Base-by-base conservation (phyloP, 2,113 vertebrate species). In the Gambusia affinis region DNA sequence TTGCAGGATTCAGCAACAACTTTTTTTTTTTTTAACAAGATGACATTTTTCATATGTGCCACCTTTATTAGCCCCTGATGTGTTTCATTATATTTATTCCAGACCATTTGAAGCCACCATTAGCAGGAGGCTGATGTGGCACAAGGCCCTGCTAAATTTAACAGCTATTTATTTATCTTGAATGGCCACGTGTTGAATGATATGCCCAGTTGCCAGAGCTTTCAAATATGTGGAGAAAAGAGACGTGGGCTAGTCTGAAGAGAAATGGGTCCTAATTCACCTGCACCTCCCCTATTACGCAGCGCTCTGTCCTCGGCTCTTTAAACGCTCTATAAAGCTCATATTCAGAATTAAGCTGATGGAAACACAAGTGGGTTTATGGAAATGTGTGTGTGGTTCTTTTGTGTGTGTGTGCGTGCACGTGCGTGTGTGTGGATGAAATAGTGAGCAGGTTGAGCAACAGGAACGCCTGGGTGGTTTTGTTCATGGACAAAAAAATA, bases 41-140 rank as follows among this genome's bases (percentile, higher is more conserved):
- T 81, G 78, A 69, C 75, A 77, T 89, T 85, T 82, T 88, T 80
- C 88, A 81, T 71, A 92, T 82, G 83, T 90, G 87, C 86, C 86
- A 72, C 82, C 83, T 88, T 93, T 88, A 89, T 93, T 93, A 92
- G 85, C 79, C 74, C 75, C 72, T 67, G 85, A 85, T 85, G 80
- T 15, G 81, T 92, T 89, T 88, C 83, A 85, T 91, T 90, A 85
- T 90, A 89, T 93, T 91, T 89, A 92, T 94, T 83, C 64, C 81
- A 28, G 80, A 75, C 85, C 81, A 79, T 91, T 85, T 86, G 89
- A 86, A 86, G 85, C 85, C 85, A 83, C 89, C 85, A 89, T 93
- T 95, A 91, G 86, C 88, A 83, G 75, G 67, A 69, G 75, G 84
- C 82, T 80, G 82, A 89, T 85, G 85, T 73, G 63, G 84, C 72